Percentiles rank a stretch among this genome's conserved stretches.
Conservation (phyloP, 2,797 vertebrate species). For the Pangasius djambal region DNA sequence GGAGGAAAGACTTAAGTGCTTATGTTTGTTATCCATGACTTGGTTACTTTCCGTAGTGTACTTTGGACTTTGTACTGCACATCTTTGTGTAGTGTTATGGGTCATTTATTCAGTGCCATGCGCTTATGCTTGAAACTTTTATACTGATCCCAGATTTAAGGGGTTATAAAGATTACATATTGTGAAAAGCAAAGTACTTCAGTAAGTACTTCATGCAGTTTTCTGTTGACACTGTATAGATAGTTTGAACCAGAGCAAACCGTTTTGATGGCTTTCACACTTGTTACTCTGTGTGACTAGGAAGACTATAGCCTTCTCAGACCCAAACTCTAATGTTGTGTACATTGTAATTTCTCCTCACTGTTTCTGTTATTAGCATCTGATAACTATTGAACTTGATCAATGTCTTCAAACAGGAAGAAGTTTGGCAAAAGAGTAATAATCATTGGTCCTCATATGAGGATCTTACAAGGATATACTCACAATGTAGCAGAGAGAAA, state of each 20-base stretch:
- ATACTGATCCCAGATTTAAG: not conserved
- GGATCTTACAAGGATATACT: not conserved
- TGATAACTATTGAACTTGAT: not conserved
- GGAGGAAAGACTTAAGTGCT: not conserved
- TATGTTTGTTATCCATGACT: not conserved
- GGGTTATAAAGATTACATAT: not conserved
- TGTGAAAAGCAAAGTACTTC: not conserved
- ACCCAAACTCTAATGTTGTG: not conserved
- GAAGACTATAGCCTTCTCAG: not conserved
- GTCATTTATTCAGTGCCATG: not conserved
- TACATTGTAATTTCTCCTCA: not conserved
- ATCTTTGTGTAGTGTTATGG: not conserved
- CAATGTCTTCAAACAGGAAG: not conserved
- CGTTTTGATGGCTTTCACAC: not conserved
- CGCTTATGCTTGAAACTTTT: not conserved
- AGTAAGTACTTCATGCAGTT: not conserved
- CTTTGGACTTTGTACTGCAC: not conserved
- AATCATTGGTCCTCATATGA: not conserved
- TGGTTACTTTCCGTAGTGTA: not conserved
- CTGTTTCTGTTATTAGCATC: not conserved
- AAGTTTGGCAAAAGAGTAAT: not conserved
- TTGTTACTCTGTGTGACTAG: not conserved
- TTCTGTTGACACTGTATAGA: not conserved
- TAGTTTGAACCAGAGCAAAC: conserved; percentile 4
- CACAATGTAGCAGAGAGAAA: not conserved